Percentiles rank a stretch among this genome's conserved stretches.
phyloP scores from a whole-genome alignment of 2,113 vertebrate species.

The Acinonyx jubatus region DNA sequence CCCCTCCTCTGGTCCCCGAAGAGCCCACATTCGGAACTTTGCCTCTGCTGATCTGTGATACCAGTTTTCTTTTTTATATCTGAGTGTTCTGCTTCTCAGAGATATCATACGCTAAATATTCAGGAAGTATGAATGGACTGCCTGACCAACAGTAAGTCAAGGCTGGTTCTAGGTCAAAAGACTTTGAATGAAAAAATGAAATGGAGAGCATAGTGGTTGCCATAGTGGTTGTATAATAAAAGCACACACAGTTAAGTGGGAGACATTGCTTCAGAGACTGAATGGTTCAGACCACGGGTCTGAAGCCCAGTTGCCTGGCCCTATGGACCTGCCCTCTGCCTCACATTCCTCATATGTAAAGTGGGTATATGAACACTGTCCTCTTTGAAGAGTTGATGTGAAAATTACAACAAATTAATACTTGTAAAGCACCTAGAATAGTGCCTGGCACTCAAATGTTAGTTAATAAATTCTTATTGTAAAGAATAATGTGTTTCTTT shows the following conservation, averaged over 20 bases:
- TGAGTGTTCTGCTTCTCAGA: background rate
- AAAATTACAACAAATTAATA: background rate
- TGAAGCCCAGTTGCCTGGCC: background rate
- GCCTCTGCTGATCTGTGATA: background rate
- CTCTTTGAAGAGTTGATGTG: background rate
- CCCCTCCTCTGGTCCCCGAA: background rate
- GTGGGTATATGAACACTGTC: too few relatives aligned
- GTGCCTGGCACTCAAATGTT: background rate
- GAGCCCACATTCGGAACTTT: background rate
- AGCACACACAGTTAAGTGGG: background rate
- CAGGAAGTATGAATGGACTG: background rate
- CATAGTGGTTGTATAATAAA: background rate
- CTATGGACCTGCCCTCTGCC: background rate
- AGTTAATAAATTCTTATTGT: background rate
- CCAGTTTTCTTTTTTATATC: background rate
- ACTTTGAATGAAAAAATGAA: background rate
- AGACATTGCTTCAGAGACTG: background rate
- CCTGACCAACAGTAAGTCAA: background rate
- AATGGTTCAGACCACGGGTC: background rate
- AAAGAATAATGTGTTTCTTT: background rate
- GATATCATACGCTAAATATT: background rate
- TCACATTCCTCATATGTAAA: background rate
- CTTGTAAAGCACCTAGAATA: background rate
- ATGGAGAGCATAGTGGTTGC: fast-evolving
- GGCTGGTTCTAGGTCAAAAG: background rate